Base-by-base conservation (phyloP, 2,888 invertebrate genomes). In the Chelonus formosanus region DNA sequence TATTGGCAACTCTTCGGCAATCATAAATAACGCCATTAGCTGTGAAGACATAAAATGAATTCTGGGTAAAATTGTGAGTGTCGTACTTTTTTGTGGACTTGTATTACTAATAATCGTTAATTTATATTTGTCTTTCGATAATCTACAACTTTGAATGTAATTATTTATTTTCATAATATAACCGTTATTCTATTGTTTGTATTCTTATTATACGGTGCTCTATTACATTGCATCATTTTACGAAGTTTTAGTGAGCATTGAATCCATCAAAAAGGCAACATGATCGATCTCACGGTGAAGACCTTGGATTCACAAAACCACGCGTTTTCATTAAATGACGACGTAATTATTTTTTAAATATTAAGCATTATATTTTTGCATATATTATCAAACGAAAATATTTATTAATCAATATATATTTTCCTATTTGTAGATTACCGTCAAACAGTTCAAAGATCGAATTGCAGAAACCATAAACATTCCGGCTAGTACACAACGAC, bases 261-360 rank as follows among this genome's bases (percentile, higher is more conserved):
- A 45, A 44, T 31, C n/a, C 7, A 3, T 40, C 44, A 36, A 35
- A 10, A 65, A 56, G 57, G 60, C 57, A 87, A 84, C 80, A 91
- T 91, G 91, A 92, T 95, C 86, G 89, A 92, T 77, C 87, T 96
- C 77, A 95, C 93, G 74, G 93, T 96, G 75, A 95, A 95, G 86
- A 96, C 95, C 69, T 87, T 96, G 81, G 95, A 96, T 88, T 92
- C 94, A 45, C 91, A 90, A 82, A 94, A 95, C 86, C 94, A 94
- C 84, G 86, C 87, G 55, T 95, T 95, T 84, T 87, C 88, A 60
- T 91, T 95, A 65, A 91, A 92, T 70, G 92, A 94, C 87, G 92
- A 93, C 86, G 95, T 95, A 52, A 31, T 20, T 36, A 31, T 43
- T 52, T 4, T 8, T 35, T 20, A 20, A 60, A n/a, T 8, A 31